Evolutionary conservation across 2,113 vertebrate species (phyloP), one percentile per base, ranked within the genome.

Genomic region (Vidua macroura): DNA sequence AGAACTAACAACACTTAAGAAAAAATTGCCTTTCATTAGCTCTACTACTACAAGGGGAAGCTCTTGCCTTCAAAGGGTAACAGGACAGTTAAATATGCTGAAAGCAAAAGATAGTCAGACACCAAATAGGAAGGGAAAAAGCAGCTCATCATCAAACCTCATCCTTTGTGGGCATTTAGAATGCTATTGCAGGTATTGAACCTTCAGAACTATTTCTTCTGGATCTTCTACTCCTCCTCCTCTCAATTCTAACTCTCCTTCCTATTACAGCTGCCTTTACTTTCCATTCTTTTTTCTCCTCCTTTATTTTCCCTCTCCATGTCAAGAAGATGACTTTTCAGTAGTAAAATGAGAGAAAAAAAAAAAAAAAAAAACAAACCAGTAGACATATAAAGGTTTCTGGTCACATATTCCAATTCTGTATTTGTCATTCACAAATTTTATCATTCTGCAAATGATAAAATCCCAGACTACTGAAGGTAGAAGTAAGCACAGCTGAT

Each of bases 51-150:
- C 52, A 46, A 55, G 28, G 49, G 33, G 22, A 86, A 86, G 22
- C 22, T 37, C 24, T 72, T 68, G 76, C 23, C 63, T 81, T 70
- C 69, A 58, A 78, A 83, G 25, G 27, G 27, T 58, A 87, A 87
- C 23, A 64, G 35, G 27, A 19, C 8, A 37, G 7, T 24, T 33
- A 48, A 73, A 81, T 3, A 44, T 27, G 22, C 41, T 37, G 37
- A 87, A 78, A 78, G 5, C 37, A 91, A 35, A 23, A 44, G 10
- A 12, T 4, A 83, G 27, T 37, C 30, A 77, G 63, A 74, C 17
- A 69, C 1, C 11, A 78, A 39, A 20, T 0, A 8, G 15, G 35
- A 7, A 5, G 4, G 6, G 6, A 5, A 1, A 37, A 39, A 39
- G 28, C 24, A 70, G 3, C 10, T 70, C 44, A 79, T 22, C 28